Evolutionary conservation across 2,888 invertebrate genomes (phyloP).

Genomic region (Aromia moschata): DNA sequence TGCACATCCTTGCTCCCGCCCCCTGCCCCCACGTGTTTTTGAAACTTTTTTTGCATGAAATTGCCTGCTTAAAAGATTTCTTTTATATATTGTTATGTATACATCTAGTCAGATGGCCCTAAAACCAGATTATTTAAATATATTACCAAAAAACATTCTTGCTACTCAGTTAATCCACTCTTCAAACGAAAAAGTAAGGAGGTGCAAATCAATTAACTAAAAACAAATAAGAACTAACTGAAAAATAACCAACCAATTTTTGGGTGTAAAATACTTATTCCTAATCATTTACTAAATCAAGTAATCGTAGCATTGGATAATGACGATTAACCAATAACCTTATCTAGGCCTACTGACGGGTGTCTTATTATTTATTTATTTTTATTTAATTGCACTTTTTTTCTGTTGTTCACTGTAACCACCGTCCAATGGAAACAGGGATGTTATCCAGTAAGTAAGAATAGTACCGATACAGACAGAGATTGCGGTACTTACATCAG

Average conservation of each 20-base stretch:
- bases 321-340: neutral
- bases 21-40: slow-evolving; percentile 66
- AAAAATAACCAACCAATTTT: neutral
- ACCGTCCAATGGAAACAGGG: slow-evolving; percentile 70
- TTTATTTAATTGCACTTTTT: slow-evolving; percentile 71
- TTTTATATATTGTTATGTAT: slow-evolving; percentile 62
- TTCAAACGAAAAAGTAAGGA: neutral
- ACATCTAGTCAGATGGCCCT: slow-evolving; percentile 37
- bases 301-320: too few species aligned
- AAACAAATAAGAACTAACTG: neutral
- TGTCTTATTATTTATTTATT: slow-evolving; percentile 42
- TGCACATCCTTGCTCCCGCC: slow-evolving; percentile 75
- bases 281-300: neutral
- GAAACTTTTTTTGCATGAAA: slow-evolving; percentile 70
- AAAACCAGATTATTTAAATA: too few species aligned
- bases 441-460: slow-evolving; percentile 79
- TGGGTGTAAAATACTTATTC: neutral
- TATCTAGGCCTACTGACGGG: slow-evolving; percentile 42
- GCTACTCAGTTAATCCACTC: too few species aligned
- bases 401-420: slow-evolving; percentile 70
- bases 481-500: slow-evolving; percentile 29
- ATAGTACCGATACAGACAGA: slow-evolving; percentile 46
- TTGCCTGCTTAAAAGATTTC: slow-evolving; percentile 75
- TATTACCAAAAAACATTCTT: too few species aligned
- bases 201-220: neutral